Base-by-base conservation (phyloP, 2,113 vertebrate genomes). In the Myodes glareolus region DNA sequence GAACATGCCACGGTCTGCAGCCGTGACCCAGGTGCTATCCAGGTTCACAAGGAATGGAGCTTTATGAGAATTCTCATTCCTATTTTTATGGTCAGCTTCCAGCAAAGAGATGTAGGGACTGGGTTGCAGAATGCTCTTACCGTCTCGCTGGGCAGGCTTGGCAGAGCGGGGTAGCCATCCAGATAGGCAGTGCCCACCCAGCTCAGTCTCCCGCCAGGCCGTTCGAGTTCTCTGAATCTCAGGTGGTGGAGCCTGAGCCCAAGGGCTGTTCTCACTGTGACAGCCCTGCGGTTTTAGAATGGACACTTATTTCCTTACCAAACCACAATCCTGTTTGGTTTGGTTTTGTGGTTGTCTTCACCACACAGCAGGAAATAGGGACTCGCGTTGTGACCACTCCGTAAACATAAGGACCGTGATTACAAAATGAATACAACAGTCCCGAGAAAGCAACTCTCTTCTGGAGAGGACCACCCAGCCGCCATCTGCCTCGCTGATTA, bases 301-400 rank as follows among this genome's bases (percentile, higher is more conserved):
- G 95, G 88, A 75, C 76, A 55, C 42, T 93, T 89, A 70, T 68
- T 96, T 93, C 77, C 76, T 95, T 11, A 16, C 76, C 94, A 91
- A 97, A 97, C 94, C 73, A 39, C 88, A 97, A 0, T 91, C 72
- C 81, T 91, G 16, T 91, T 89, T 67, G 76, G 81, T 61, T 86
- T 92, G 68, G 78, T 94, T 96, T 96, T 94, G 88, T 96, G 96
- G 97, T 93, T 95, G 89, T 78, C 73, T 91, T 91, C 55, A 95
- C 73, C 16, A n/a, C 75, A 78, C 55, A 75, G 36, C 50, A 84
- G 88, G 90, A 98, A 94, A 73, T 91, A 42, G 65, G n/a, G 70
- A 33, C 21, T 96, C 91, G 50, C 61, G 68, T 77, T 95, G 21
- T 87, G 88, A 85, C 47, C 61, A 73, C 61, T 91, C 14, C 42